Percentiles rank a stretch among this genome's conserved stretches.
Evolutionary conservation across 2,888 invertebrate species (phyloP).

Genomic region (Philopedon plagiatum): DNA sequence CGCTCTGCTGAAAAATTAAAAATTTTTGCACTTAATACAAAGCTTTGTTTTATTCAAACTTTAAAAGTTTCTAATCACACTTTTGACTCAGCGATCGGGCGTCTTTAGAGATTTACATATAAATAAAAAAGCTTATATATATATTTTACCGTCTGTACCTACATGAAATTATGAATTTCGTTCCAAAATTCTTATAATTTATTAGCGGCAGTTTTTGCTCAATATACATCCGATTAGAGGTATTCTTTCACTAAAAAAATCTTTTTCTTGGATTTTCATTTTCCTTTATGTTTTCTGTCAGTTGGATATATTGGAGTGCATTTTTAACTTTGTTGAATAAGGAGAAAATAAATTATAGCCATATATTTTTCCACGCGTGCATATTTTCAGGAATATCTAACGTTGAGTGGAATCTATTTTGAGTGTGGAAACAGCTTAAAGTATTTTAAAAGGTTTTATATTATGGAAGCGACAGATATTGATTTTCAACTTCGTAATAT

Average conservation of each 20-base stretch:
- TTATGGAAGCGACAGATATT: not conserved
- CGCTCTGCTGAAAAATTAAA: no score
- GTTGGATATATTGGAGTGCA: slow-evolving; percentile 1
- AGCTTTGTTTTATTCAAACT: no score
- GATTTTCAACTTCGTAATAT: not conserved
- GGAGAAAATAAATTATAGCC: not conserved
- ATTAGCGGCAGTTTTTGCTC: no score
- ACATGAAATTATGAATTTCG: no score
- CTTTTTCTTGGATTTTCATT: slow-evolving; percentile 9
- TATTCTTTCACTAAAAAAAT: not conserved
- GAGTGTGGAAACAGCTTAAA: not conserved
- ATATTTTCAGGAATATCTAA: not conserved
- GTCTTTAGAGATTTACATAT: no score
- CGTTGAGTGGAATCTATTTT: not conserved
- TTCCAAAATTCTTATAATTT: no score
- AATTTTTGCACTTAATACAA: no score
- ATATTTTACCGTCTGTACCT: no score
- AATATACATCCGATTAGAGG: no score
- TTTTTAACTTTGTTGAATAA: slow-evolving; percentile 15
- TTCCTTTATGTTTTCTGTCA: slow-evolving; percentile 23
- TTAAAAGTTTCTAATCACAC: no score
- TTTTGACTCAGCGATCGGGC: no score
- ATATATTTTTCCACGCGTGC: not conserved
- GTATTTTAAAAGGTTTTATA: not conserved
- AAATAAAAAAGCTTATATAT: no score